Evolutionary conservation across 1,140 invertebrate genomes (phyloP).

Genomic region (Varroa destructor): DNA sequence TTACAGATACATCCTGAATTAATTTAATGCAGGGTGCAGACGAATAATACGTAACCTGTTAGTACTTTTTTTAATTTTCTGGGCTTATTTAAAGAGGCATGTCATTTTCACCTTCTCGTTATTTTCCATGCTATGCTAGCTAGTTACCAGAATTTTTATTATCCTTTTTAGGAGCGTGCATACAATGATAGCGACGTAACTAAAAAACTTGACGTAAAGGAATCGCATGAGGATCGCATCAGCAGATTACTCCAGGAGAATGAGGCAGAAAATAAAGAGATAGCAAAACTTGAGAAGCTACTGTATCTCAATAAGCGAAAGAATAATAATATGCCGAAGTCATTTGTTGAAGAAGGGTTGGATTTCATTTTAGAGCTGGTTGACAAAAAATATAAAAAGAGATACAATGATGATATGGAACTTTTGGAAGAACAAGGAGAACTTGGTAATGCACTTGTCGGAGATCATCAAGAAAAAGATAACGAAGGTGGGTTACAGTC

Average conservation of each 20-base stretch:
- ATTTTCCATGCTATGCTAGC: too few species aligned
- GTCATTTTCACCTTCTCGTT: too few species aligned
- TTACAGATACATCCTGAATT: too few species aligned
- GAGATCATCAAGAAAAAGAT: background rate
- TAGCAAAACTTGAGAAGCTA: slow-evolving; percentile 66
- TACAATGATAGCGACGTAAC: background rate
- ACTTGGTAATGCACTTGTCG: slow-evolving; percentile 23
- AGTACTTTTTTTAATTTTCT: too few species aligned
- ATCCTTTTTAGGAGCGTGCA: slow-evolving; percentile 6
- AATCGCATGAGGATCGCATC: slow-evolving; percentile 44
- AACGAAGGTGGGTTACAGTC: background rate
- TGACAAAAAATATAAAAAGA: slow-evolving; percentile 21
- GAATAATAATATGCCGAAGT: slow-evolving; percentile 57
- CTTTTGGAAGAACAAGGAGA: slow-evolving; percentile 31
- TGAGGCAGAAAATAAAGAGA: slow-evolving; percentile 60
- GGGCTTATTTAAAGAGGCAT: too few species aligned
- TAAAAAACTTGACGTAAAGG: slow-evolving; percentile 15
- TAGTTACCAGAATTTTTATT: too few species aligned
- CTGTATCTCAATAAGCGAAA: slow-evolving; percentile 64
- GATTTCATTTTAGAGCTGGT: slow-evolving; percentile 58
- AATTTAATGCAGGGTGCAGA: too few species aligned
- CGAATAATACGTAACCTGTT: too few species aligned
- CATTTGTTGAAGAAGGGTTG: slow-evolving; percentile 64
- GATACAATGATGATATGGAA: slow-evolving; percentile 24
- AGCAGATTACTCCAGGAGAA: slow-evolving; percentile 55